Conservation (phyloP, 2,797 vertebrate species). For the Anguilla anguilla region DNA sequence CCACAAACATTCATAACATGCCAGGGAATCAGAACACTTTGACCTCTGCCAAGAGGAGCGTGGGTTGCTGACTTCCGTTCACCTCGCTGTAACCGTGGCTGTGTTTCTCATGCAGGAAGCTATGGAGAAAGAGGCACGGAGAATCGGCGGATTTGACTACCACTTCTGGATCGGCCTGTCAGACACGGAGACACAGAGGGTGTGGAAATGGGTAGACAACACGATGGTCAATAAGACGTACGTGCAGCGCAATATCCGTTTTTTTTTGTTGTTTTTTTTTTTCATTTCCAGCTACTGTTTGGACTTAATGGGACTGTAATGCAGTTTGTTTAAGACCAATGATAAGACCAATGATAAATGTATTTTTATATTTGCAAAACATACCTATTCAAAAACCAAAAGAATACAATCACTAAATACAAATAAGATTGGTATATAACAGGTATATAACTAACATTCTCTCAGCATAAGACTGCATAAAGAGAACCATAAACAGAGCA, state of each 20-base stretch:
- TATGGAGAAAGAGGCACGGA: slow-evolving; percentile 51
- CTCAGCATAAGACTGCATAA: not conserved
- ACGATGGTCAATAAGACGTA: slow-evolving; percentile 61
- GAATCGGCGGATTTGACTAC: slow-evolving; percentile 45
- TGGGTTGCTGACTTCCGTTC: not conserved
- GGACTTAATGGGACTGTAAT: not conserved
- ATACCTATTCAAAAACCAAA: not conserved
- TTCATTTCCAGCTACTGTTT: not conserved
- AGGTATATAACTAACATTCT: not conserved
- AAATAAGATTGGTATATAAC: not conserved
- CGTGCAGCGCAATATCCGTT: not conserved
- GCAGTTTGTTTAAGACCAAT: not conserved
- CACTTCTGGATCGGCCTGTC: slow-evolving; percentile 69
- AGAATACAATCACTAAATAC: not conserved
- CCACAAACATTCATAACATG: not conserved
- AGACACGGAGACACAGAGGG: slow-evolving; percentile 58
- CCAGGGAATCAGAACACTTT: not conserved
- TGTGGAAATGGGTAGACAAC: slow-evolving; percentile 72
- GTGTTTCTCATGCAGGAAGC: slow-evolving; percentile 41
- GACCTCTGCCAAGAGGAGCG: not conserved
- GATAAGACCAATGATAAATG: not conserved
- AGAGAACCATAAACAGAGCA: not conserved
- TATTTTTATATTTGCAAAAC: not conserved
- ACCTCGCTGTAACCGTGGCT: not conserved
- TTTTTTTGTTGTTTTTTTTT: not conserved